Percentiles rank a stretch among this genome's conserved stretches.
Conservation (phyloP, 1,140 invertebrate genomes). For the Steinernema khuongi region DNA sequence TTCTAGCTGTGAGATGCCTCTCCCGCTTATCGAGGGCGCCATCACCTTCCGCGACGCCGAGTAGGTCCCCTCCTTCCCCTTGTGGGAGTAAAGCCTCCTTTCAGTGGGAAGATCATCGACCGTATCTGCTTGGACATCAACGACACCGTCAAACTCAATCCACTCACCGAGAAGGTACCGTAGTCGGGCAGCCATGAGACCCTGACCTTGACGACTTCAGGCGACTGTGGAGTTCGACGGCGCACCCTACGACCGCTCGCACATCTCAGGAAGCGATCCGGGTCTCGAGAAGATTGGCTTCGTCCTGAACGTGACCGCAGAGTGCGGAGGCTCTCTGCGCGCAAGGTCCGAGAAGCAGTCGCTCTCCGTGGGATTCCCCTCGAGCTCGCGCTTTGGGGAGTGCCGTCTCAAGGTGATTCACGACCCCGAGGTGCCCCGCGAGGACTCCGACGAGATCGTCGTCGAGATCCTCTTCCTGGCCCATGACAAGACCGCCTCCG, state of each 20-base stretch:
- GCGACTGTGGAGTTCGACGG: constrained; percentile 44
- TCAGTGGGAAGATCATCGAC: constrained; percentile 21
- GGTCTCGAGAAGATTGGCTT: constrained; percentile 39
- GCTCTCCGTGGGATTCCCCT: constrained; percentile 17
- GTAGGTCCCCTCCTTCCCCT: not conserved
- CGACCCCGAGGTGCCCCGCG: not conserved
- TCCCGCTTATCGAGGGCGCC: constrained; percentile 21
- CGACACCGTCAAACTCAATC: constrained; percentile 8
- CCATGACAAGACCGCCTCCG: not conserved
- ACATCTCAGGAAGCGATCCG: constrained; percentile 30
- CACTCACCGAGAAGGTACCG: not conserved
- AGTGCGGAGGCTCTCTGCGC: constrained; percentile 47
- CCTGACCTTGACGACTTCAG: too few relatives aligned
- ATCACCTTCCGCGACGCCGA: not conserved
- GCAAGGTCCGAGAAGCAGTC: constrained; percentile 38
- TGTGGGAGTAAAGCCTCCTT: not conserved
- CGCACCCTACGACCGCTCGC: constrained; percentile 43
- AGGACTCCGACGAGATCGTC: not conserved
- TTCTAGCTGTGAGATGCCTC: constrained; percentile 20
- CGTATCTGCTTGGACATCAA: constrained; percentile 35
- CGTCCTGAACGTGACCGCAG: constrained; percentile 34
- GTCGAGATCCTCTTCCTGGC: not conserved
- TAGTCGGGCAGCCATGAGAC: too few relatives aligned
- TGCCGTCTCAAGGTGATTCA: not conserved
- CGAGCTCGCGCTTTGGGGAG: not conserved